phyloP scores from a whole-genome alignment of 1,140 invertebrate species.

The Asbolus verrucosus region DNA sequence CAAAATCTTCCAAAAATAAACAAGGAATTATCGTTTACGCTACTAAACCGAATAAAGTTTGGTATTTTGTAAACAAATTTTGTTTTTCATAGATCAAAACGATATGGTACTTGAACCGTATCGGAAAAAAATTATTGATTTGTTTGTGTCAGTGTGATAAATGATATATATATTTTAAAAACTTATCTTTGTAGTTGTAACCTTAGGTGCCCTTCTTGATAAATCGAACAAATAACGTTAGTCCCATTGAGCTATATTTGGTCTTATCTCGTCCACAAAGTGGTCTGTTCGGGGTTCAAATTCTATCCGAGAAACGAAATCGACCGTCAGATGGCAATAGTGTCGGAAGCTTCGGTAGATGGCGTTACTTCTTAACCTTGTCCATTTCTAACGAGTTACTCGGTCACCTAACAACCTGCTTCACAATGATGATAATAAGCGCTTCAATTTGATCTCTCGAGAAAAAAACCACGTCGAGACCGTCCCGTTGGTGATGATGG shows the following conservation, averaged over 20 bases:
- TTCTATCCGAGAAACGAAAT: conserved; percentile 2
- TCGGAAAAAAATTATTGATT: conserved; percentile 22
- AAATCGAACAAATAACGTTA: conserved; percentile 27
- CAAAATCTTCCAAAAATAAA: background rate
- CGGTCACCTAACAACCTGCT: conserved; percentile 2
- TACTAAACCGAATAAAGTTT: background rate
- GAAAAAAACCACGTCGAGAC: background rate
- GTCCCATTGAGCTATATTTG: conserved; percentile 33
- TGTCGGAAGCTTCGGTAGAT: too few species aligned
- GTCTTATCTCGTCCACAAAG: conserved; percentile 9
- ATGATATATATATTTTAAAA: conserved; percentile 8
- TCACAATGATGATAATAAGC: background rate
- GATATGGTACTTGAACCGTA: conserved; percentile 24
- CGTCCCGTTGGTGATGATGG: background rate
- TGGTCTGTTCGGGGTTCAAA: conserved; percentile 33
- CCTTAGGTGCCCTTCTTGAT: conserved; percentile 29
- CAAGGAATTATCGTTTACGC: background rate
- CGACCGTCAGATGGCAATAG: too few species aligned
- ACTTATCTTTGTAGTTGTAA: conserved; percentile 23
- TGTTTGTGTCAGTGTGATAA: conserved; percentile 30
- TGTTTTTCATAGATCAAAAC: conserved; percentile 21
- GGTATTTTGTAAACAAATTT: conserved; percentile 16
- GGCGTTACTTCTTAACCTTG: background rate
- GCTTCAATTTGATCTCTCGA: background rate
- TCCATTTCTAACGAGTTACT: background rate